Evolutionary conservation across 2,797 vertebrate species (phyloP).

Genomic region (Peromyscus eremicus): DNA sequence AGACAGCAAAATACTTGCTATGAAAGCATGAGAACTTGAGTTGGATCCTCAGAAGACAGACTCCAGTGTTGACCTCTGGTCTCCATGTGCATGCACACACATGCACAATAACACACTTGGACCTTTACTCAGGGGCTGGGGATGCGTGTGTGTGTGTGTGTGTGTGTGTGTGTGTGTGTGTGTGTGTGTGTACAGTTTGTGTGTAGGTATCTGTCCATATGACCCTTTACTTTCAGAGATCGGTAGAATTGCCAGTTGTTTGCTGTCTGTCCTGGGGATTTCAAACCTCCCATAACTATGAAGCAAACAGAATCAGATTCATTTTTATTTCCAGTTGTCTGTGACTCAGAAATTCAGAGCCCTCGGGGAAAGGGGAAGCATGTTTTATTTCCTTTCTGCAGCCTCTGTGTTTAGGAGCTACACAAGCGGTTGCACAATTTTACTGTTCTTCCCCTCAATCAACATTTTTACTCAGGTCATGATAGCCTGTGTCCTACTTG

Average conservation of each 20-base stretch:
- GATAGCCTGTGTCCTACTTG: background rate
- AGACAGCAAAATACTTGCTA: background rate
- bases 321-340: background rate
- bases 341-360: background rate
- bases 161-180: no score
- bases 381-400: background rate
- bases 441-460: background rate
- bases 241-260: background rate
- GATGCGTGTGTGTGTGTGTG: no score
- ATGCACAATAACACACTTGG: background rate
- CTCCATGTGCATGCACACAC: background rate
- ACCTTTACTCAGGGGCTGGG: background rate
- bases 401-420: background rate
- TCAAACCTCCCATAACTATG: constrained; percentile 11
- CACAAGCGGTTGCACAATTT: background rate
- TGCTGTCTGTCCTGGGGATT: background rate
- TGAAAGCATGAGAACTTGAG: background rate
- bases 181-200: background rate
- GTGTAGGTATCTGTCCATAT: background rate
- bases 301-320: background rate
- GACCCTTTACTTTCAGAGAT: background rate
- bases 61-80: background rate
- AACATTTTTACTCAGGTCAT: background rate
- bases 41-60: background rate
- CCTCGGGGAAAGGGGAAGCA: background rate